Evolutionary conservation across 1,140 invertebrate species (phyloP).

Genomic region (Yoshiicerus persimilis): DNA sequence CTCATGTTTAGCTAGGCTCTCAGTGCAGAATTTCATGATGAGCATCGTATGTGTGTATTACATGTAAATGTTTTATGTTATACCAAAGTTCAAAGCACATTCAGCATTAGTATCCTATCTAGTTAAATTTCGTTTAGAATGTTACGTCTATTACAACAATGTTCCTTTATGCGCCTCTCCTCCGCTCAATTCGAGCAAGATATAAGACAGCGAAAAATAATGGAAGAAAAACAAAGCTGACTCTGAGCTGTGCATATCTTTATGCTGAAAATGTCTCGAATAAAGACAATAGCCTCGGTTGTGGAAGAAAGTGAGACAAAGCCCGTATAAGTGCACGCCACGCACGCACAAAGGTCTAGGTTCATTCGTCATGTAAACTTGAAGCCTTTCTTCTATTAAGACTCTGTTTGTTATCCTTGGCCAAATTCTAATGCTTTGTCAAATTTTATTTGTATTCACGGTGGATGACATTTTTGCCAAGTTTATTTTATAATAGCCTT

Average conservation of each 20-base stretch:
- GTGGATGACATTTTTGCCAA: constrained; percentile 6
- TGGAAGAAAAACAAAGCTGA: constrained; percentile 14
- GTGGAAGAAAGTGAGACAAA: not conserved
- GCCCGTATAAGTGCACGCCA: not conserved
- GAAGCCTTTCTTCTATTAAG: not conserved
- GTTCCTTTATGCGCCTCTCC: not conserved
- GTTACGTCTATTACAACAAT: not conserved
- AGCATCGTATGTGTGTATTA: not conserved
- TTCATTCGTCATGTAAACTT: not conserved
- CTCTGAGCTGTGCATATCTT: not conserved
- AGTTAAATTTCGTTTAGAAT: not conserved
- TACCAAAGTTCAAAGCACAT: not conserved
- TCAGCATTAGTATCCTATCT: not conserved
- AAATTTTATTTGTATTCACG: not conserved
- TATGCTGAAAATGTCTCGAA: not conserved
- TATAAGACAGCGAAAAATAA: not conserved
- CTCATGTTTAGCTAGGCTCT: not conserved
- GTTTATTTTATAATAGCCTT: not conserved
- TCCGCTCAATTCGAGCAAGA: not conserved
- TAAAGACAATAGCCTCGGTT: not conserved
- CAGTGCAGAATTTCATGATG: not conserved
- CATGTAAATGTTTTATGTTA: not conserved
- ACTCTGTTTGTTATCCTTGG: not conserved
- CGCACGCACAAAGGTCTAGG: constrained; percentile 6
- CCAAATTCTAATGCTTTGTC: constrained; percentile 6